Conservation (phyloP, 1,140 invertebrate species). For the Eumeta japonica region DNA sequence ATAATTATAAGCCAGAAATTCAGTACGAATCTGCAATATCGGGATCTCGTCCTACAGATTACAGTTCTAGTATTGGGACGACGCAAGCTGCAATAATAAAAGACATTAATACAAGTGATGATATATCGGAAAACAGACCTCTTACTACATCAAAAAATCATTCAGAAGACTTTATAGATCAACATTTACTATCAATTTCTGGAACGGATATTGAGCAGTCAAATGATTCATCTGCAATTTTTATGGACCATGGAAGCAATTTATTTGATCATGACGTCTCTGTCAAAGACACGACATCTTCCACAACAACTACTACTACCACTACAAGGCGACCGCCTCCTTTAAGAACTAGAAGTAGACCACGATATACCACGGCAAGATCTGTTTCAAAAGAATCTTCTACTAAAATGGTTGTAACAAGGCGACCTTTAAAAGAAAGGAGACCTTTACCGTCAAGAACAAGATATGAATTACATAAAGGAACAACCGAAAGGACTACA, state of each 20-base stretch:
- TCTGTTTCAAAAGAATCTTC: conserved; percentile 40
- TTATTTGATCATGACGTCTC: too few relatives aligned
- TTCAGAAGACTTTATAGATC: too few relatives aligned
- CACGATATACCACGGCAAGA: conserved; percentile 36
- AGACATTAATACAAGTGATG: too few relatives aligned
- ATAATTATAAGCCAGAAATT: conserved; percentile 39
- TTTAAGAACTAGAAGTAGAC: conserved; percentile 40
- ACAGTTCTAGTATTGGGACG: too few relatives aligned
- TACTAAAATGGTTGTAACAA: conserved; percentile 33
- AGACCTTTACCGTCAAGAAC: conserved; percentile 38
- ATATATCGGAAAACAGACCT: too few relatives aligned
- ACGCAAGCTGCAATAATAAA: too few relatives aligned
- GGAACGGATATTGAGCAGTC: too few relatives aligned
- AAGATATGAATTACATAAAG: conserved; percentile 44
- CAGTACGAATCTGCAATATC: conserved; percentile 35
- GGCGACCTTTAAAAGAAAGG: conserved; percentile 49
- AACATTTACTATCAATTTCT: too few relatives aligned
- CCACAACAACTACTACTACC: conserved; percentile 33
- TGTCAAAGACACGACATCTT: conserved; percentile 18
- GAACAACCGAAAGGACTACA: conserved; percentile 51
- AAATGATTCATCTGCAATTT: too few relatives aligned
- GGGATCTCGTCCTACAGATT: too few relatives aligned
- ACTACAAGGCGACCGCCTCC: conserved; percentile 41
- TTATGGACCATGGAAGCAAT: too few relatives aligned
- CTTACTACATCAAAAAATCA: too few relatives aligned